Conservation (phyloP, 2,113 vertebrate genomes). For the Anser cygnoides region DNA sequence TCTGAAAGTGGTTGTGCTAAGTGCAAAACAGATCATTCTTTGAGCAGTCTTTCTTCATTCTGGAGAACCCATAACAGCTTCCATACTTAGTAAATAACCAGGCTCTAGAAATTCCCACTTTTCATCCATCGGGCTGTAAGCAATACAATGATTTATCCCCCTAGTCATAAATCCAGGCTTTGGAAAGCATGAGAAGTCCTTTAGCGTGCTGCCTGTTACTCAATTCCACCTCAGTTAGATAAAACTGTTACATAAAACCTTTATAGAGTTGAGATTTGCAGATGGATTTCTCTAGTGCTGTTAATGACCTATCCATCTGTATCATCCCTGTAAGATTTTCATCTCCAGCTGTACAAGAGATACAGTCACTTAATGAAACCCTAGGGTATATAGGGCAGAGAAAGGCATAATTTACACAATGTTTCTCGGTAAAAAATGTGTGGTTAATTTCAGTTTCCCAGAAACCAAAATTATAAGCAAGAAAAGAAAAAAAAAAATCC, state of each 20-base stretch:
- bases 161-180: slow-evolving; percentile 31
- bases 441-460: background rate
- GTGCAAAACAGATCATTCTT: background rate
- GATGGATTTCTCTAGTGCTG: slow-evolving; percentile 13
- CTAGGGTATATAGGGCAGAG: background rate
- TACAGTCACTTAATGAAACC: background rate
- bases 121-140: background rate
- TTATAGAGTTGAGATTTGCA: slow-evolving; percentile 27
- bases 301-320: slow-evolving; percentile 41
- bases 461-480: background rate
- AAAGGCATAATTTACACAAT: background rate
- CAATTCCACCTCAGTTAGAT: slow-evolving; percentile 8
- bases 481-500: too few species aligned
- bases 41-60: background rate
- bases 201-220: background rate
- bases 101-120: background rate
- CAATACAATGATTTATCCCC: background rate
- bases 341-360: background rate
- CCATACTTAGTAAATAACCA: background rate
- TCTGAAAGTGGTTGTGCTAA: background rate
- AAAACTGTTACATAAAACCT: slow-evolving; percentile 47
- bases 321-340: background rate
- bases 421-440: background rate
- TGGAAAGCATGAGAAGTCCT: slow-evolving; percentile 43
- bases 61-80: background rate